These are phyloP conservation scores for Maconellicoccus hirsutus DNA, from an alignment of 1,140 invertebrate genomes.

Conservation along the genomic window DNA sequence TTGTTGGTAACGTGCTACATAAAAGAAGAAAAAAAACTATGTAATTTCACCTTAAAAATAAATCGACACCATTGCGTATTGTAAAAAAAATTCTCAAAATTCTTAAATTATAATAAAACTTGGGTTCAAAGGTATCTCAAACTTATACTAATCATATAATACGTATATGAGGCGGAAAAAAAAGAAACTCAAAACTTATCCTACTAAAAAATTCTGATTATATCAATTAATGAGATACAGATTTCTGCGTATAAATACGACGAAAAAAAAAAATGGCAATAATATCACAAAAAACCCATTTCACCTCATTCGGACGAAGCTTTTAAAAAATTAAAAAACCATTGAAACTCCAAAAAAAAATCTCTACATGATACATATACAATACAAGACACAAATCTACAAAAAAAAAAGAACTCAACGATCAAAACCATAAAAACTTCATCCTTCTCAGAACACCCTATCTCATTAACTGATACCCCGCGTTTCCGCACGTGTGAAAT, in stretches of 20 bases:
- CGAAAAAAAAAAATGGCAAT: constrained; percentile 11
- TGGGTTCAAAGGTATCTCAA: neutral
- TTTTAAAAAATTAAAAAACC: neutral
- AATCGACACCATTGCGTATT: neutral
- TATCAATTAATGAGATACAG: neutral
- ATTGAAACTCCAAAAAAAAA: neutral
- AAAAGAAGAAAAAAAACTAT: neutral
- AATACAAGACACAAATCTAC: neutral
- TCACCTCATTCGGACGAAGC: too few species aligned
- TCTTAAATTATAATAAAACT: neutral
- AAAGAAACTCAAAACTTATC: neutral
- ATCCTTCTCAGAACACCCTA: neutral
- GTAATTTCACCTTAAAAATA: neutral
- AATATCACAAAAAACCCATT: neutral
- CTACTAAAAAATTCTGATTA: too few species aligned
- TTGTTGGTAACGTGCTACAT: constrained; percentile 12
- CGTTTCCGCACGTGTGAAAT: neutral
- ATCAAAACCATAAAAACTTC: neutral
- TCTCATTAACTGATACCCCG: neutral
- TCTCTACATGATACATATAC: neutral
- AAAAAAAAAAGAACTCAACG: neutral
- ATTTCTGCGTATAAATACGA: neutral
- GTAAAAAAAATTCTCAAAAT: neutral
- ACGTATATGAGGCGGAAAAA: neutral
- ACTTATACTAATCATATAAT: neutral